These are phyloP conservation scores for Leucoptera coffeella DNA, from an alignment of 2,888 invertebrate species.

Conservation along the genomic window DNA sequence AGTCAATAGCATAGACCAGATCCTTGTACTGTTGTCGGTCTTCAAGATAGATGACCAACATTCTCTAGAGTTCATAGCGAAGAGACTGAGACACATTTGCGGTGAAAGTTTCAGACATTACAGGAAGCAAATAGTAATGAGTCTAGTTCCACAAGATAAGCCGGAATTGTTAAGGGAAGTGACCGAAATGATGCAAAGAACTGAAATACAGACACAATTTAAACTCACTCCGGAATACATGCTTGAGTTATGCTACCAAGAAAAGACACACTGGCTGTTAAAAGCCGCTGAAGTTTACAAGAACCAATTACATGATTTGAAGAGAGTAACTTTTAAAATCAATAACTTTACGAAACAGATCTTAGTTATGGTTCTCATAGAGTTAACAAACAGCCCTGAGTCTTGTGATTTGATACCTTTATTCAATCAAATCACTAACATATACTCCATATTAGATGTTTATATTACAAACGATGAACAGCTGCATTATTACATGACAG, in stretches of 20 bases:
- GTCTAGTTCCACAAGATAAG: conserved; percentile 27
- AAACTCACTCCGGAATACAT: conserved; percentile 43
- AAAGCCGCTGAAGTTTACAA: conserved; percentile 40
- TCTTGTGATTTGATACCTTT: conserved; percentile 36
- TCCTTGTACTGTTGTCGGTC: conserved; percentile 27
- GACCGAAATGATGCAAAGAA: conserved; percentile 27
- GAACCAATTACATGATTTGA: conserved; percentile 35
- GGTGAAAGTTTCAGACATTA: conserved; percentile 29
- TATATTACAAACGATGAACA: conserved; percentile 33
- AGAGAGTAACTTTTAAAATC: conserved; percentile 40
- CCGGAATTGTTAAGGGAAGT: conserved; percentile 24
- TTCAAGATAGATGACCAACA: conserved; percentile 24
- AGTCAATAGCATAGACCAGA: conserved; percentile 21
- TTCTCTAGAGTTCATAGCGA: conserved; percentile 17
- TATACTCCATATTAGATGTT: conserved; percentile 40
- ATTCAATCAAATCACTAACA: conserved; percentile 36
- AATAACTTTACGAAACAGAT: conserved; percentile 46
- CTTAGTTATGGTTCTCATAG: conserved; percentile 41
- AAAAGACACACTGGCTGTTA: conserved; percentile 39
- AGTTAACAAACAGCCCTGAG: conserved; percentile 39
- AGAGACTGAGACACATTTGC: conserved; percentile 22
- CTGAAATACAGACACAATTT: conserved; percentile 33
- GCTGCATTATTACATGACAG: conserved; percentile 38
- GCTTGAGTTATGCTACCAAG: conserved; percentile 42
- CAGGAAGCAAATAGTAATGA: conserved; percentile 36